A percentile compares a stretch with the other conserved stretches of the same genome.
Evolutionary conservation across 2,888 invertebrate species (phyloP).

Genomic region (Ferdinandea cuprea): DNA sequence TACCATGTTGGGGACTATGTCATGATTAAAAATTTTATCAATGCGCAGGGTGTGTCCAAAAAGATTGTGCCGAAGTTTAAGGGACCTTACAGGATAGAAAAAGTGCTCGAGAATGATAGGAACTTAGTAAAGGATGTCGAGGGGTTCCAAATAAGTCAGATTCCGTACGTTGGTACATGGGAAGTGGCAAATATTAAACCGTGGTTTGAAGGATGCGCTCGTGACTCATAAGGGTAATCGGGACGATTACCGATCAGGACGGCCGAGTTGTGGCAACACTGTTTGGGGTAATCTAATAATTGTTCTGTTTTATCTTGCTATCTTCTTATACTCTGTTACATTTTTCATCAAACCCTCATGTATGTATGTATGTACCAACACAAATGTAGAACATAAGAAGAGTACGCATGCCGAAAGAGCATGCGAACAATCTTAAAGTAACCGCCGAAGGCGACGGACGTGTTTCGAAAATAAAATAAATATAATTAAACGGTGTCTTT

Average conservation of each 20-base stretch:
- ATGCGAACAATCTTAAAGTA: too few relatives aligned
- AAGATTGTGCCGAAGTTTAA: constrained; percentile 12
- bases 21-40: constrained; percentile 75
- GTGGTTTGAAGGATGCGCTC: neutral
- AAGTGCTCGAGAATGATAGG: neutral
- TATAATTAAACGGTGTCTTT: too few relatives aligned
- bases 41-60: neutral
- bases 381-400: too few relatives aligned
- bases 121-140: constrained; percentile 2
- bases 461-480: too few relatives aligned
- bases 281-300: neutral
- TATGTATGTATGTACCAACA: too few relatives aligned
- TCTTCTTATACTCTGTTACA: too few relatives aligned
- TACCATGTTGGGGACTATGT: constrained; percentile 70
- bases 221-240: constrained; percentile 13
- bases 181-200: constrained; percentile 32
- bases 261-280: constrained; percentile 43
- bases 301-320: too few relatives aligned
- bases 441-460: too few relatives aligned
- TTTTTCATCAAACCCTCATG: too few relatives aligned
- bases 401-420: too few relatives aligned
- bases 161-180: constrained; percentile 25
- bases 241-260: constrained; percentile 47
- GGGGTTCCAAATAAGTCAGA: constrained; percentile 32
- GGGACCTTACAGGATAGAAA: constrained; percentile 1